Conservation (phyloP, 2,113 vertebrate species). For the Eonycteris spelaea region DNA sequence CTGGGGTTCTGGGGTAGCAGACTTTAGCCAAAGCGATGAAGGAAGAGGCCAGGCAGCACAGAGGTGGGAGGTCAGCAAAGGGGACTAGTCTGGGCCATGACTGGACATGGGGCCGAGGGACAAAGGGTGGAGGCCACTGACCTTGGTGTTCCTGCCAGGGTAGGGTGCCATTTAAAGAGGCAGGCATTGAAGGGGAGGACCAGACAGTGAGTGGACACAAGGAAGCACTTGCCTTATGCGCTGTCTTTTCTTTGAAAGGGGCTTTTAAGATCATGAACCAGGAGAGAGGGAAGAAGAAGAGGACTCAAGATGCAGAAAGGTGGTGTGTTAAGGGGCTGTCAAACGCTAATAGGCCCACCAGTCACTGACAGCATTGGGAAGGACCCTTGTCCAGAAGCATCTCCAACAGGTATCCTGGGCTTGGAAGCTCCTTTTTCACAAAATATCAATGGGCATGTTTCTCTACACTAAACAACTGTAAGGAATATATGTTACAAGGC, state of each 20-base stretch:
- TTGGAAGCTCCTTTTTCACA: not conserved
- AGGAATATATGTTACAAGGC: not conserved
- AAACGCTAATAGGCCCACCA: no score
- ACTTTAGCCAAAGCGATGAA: not conserved
- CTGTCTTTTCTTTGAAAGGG: not conserved
- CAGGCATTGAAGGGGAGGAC: not conserved
- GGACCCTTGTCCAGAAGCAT: not conserved
- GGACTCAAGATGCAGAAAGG: not conserved
- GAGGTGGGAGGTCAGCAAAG: not conserved
- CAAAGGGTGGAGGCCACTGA: not conserved
- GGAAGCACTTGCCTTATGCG: not conserved
- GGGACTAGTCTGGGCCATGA: not conserved
- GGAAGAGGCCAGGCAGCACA: not conserved
- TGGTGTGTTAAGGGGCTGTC: not conserved
- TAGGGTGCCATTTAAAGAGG: not conserved
- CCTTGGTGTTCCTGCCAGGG: not conserved
- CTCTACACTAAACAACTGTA: accelerated
- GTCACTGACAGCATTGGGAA: not conserved
- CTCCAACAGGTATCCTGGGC: not conserved
- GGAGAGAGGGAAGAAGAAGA: not conserved
- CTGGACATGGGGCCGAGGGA: not conserved
- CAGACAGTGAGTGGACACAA: not conserved
- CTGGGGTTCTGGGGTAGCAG: not conserved
- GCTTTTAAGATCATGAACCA: not conserved
- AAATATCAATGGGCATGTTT: not conserved